Evolutionary conservation across 2,888 invertebrate species (phyloP).

Genomic region (Hoplodrina blanda): DNA sequence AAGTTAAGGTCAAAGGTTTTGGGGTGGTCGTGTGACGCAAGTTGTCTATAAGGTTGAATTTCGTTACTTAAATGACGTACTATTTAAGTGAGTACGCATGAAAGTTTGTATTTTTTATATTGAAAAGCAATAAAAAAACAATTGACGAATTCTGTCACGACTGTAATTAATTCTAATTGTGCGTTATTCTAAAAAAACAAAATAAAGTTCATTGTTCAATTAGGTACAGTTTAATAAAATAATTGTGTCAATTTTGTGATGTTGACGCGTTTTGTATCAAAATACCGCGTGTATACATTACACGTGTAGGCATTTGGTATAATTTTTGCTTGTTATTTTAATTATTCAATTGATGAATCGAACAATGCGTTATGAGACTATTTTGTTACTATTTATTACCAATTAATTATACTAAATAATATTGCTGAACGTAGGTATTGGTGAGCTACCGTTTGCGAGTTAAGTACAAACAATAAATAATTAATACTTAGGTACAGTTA

Average conservation of each 20-base stretch:
- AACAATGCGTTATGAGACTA: background rate
- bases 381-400: background rate
- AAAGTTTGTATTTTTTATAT: conserved; percentile 21
- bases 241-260: conserved; percentile 29
- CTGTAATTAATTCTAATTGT: background rate
- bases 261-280: conserved; percentile 17
- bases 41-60: conserved; percentile 52
- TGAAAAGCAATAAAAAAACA: background rate
- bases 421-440: too few relatives aligned
- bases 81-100: background rate
- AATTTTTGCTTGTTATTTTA: conserved; percentile 6
- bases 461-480: too few relatives aligned
- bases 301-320: background rate
- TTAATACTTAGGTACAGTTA: too few relatives aligned
- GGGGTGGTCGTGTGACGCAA: conserved; percentile 62
- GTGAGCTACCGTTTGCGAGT: too few relatives aligned
- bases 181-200: background rate
- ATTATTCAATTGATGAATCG: background rate
- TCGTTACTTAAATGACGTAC: conserved; percentile 28
- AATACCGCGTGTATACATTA: conserved; percentile 9
- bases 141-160: background rate
- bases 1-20: conserved; percentile 80
- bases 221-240: background rate
- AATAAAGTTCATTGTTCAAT: conserved; percentile 7
- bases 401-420: too few relatives aligned